A percentile compares a stretch with the other conserved stretches of the same genome.
Evolutionary conservation across 2,113 vertebrate species (phyloP).

Genomic region (Megaleporinus macrocephalus): DNA sequence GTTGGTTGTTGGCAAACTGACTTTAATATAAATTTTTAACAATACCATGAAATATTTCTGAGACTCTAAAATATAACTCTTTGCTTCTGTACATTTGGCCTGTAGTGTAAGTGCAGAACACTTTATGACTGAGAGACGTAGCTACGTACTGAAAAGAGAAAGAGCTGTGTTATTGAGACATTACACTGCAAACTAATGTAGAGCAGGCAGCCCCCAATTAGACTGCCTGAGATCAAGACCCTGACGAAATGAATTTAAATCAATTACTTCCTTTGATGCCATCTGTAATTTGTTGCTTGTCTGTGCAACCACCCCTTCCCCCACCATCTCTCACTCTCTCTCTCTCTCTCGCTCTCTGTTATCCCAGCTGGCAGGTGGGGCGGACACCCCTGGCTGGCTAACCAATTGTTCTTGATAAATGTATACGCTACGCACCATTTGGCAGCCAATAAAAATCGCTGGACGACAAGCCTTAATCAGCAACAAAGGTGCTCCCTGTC

Average conservation of each 20-base stretch:
- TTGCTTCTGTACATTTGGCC: not conserved
- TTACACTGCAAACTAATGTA: slow-evolving; percentile 23
- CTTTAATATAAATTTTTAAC: no score
- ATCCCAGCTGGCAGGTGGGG: slow-evolving; percentile 66
- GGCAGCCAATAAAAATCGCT: slow-evolving; percentile 79
- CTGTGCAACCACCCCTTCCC: slow-evolving; percentile 53
- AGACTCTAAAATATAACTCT: not conserved
- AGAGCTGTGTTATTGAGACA: slow-evolving; percentile 25
- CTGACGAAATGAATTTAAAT: slow-evolving; percentile 42
- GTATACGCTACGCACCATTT: slow-evolving; percentile 79
- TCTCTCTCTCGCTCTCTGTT: slow-evolving; percentile 29
- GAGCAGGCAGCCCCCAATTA: slow-evolving; percentile 21
- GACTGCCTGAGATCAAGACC: not conserved
- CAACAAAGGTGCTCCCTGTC: slow-evolving; percentile 64
- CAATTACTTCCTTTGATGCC: slow-evolving; percentile 46
- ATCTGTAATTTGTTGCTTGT: slow-evolving; percentile 62
- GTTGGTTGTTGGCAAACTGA: no score
- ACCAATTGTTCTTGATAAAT: slow-evolving; percentile 77
- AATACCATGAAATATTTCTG: no score
- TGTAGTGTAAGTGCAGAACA: not conserved
- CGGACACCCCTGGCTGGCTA: slow-evolving; percentile 55
- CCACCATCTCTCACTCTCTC: slow-evolving; percentile 50
- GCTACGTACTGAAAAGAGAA: not conserved
- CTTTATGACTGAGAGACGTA: slow-evolving; percentile 24
- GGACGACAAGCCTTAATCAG: slow-evolving; percentile 71